Evolutionary conservation across 1,140 invertebrate species (phyloP).

Genomic region (Adoxophyes honmai): DNA sequence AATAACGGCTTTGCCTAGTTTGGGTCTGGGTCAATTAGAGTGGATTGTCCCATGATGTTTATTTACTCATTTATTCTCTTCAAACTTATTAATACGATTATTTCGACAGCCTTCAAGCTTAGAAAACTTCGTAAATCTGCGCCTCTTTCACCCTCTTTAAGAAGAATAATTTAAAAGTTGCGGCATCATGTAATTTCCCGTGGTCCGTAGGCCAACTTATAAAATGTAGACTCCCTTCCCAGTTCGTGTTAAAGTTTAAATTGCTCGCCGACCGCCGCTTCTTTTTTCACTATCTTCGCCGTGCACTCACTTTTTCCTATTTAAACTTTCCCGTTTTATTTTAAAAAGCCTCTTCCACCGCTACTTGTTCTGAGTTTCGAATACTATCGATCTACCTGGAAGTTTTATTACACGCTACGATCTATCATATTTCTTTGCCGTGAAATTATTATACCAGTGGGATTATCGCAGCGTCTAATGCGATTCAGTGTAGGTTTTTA

Average conservation of each 20-base stretch:
- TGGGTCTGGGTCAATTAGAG: too few relatives aligned
- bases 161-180: conserved; percentile 34
- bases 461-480: too few relatives aligned
- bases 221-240: conserved; percentile 45
- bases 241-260: conserved; percentile 60
- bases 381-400: conserved; percentile 34
- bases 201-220: conserved; percentile 53
- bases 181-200: conserved; percentile 54
- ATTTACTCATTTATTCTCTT: too few relatives aligned
- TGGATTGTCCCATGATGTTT: too few relatives aligned
- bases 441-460: too few relatives aligned
- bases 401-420: too few relatives aligned
- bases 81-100: too few relatives aligned
- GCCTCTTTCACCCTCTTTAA: conserved; percentile 9
- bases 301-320: conserved; percentile 70
- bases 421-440: too few relatives aligned
- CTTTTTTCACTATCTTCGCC: conserved; percentile 69
- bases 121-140: neutral
- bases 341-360: conserved; percentile 35
- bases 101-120: too few relatives aligned
- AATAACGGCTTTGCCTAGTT: too few relatives aligned
- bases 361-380: conserved; percentile 21
- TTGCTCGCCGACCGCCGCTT: conserved; percentile 38
- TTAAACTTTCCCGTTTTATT: conserved; percentile 71
- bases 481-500: too few relatives aligned